phyloP scores from a whole-genome alignment of 2,888 invertebrate species.

The Teinopalpus imperialis region DNA sequence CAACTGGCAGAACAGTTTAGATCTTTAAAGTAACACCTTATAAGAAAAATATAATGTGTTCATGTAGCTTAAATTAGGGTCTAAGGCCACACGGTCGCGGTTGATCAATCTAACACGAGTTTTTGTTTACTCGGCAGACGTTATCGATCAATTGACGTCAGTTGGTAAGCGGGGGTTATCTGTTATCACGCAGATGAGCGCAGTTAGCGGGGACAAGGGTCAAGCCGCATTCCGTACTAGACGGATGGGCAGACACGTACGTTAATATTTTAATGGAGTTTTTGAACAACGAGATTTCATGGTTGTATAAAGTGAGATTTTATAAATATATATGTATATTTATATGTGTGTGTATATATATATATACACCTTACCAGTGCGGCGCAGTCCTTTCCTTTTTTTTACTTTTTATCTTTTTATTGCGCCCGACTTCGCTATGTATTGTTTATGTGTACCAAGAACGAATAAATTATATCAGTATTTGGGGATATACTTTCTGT shows the following conservation, averaged over 20 bases:
- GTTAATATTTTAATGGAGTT: too few relatives aligned
- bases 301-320: too few relatives aligned
- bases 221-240: slow-evolving; percentile 35
- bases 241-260: not conserved
- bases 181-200: slow-evolving; percentile 40
- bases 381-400: too few relatives aligned
- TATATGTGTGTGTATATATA: too few relatives aligned
- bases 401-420: too few relatives aligned
- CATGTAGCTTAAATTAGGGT: slow-evolving; percentile 16
- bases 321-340: too few relatives aligned
- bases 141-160: slow-evolving; percentile 77
- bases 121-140: slow-evolving; percentile 60
- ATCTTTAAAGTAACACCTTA: not conserved
- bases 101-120: slow-evolving; percentile 50
- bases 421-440: too few relatives aligned
- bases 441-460: too few relatives aligned
- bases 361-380: too few relatives aligned
- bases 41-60: not conserved
- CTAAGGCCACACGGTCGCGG: slow-evolving; percentile 29
- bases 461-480: too few relatives aligned
- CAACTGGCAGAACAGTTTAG: not conserved
- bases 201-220: slow-evolving; percentile 40
- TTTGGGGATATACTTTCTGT: too few relatives aligned
- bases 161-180: slow-evolving; percentile 61
- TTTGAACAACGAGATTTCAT: too few relatives aligned